Evolutionary conservation across 2,797 vertebrate genomes (phyloP), one percentile per base, ranked within the genome.

Genomic region (Masticophis lateralis): DNA sequence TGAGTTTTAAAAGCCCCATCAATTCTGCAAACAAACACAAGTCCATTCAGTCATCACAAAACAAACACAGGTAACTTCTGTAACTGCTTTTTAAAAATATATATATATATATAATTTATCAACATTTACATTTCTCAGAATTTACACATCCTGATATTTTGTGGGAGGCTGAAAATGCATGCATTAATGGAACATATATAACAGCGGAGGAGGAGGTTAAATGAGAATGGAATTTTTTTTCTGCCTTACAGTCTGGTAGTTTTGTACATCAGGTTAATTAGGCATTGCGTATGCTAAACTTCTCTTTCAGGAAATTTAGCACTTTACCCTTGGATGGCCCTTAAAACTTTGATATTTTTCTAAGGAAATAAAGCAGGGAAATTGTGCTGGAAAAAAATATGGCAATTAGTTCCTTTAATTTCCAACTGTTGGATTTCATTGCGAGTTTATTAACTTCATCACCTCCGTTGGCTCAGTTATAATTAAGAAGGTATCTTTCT

Each of bases 141-240:
- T 91, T 94, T 94, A 83, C 47, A 93, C 87, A 69, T 94, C 90
- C 69, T 86, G 6, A 53, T 89, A 74, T 95, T 94, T 94, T 91
- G 92, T 95, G 27, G 25, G 32, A 27, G 20, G 66, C 32, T 16
- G 28, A 14, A 74, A 86, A 10, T 94, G 91, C 90, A 95, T 94
- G 94, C 94, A 89, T 94, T 96, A 95, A 95, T 94, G 94, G 94
- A 94, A 94, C 87, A 93, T 92, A 92, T 92, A 93, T 12, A 83
- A 86, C 87, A 93, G 92, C 57, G 5, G 66, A 69, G 51, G 59
- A 94, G 28, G 11, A 90, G 16, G 60, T 91, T 74, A 91, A 74
- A 95, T 60, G 18, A n/a, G 9, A 63, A n/a, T 32, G n/a, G 55
- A 86, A 57, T 28, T 4, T 47, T 22, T 22, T 22, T 55, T 74